Base-by-base conservation (phyloP, 2,888 invertebrate genomes). In the Danaus chrysippus region DNA sequence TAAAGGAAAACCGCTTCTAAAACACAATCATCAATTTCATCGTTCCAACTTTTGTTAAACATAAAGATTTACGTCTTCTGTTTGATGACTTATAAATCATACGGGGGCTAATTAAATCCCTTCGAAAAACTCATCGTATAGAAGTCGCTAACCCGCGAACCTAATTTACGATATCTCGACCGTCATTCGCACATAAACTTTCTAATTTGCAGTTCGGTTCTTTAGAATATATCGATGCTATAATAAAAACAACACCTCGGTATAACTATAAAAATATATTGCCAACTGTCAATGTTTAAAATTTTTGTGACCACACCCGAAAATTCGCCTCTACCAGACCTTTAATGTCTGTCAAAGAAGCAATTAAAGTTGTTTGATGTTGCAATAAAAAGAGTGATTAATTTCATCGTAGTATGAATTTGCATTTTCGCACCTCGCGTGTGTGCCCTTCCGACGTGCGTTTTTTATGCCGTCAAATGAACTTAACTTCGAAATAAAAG, bases 271-370 rank as follows among this genome's bases (percentile, higher is more conserved):
- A 87, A 88, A 85, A 76, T 82, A 83, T 85, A 83, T 84, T 82
- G 82, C 79, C 74, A 76, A 76, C 82, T 80, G 82, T 83, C 83
- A 79, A 79, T 79, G 81, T 83, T 83, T 79, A 77, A 79, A 83
- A 84, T 81, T 77, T 79, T 76, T 76, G 74, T 83, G 85, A 83
- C 87, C 87, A 84, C 87, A 87, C 86, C 84, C 83, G 83, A 83
- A 83, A 81, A 69, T 71, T 55, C 74, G 75, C 74, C 80, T 82
- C 82, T 78, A 80, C 77, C 79, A 72, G 80, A 74, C 77, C 80
- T 78, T 83, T 82, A 83, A 84, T 80, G 86, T 86, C 88, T 89
- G 89, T 90, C 91, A 90, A 87, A 86, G 78, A 76, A 80, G 85
- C 90, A 91, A 91, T 91, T 91, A 91, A 91, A 88, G 76, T 72